Conservation (phyloP, 2,797 vertebrate genomes). For the Labeo calbasu region DNA sequence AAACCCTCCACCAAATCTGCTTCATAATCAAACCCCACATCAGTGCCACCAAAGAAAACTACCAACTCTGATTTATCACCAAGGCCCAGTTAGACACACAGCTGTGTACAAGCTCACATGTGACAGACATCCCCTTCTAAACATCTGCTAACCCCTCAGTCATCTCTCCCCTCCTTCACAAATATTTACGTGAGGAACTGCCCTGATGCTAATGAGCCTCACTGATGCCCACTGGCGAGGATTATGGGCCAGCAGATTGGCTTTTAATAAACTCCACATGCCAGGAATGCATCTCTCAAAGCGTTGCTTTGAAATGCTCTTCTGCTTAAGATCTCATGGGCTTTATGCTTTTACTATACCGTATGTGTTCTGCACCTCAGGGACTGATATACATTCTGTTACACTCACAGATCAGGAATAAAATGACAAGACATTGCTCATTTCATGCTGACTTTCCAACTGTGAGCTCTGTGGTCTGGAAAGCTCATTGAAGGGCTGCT, state of each 20-base stretch:
- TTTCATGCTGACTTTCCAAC: conserved; percentile 64
- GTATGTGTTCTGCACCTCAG: conserved; percentile 24
- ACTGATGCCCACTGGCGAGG: conserved; percentile 56
- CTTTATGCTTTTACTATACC: conserved; percentile 14
- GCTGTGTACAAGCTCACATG: conserved; percentile 43
- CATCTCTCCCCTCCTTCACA: conserved; percentile 41
- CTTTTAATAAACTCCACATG: conserved; percentile 60
- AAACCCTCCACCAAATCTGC: conserved; percentile 11
- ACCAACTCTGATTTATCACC: neutral
- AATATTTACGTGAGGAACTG: conserved; percentile 54
- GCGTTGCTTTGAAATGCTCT: conserved; percentile 40
- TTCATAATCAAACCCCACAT: conserved; percentile 16
- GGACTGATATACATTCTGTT: conserved; percentile 41
- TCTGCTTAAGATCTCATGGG: conserved; percentile 22
- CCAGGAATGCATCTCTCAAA: conserved; percentile 51
- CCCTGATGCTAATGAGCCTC: conserved; percentile 52
- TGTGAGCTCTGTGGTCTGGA: conserved; percentile 55
- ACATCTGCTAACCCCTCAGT: conserved; percentile 51
- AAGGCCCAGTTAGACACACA: conserved; percentile 23
- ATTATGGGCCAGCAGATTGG: conserved; percentile 54
- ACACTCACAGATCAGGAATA: conserved; percentile 42
- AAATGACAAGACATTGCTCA: conserved; percentile 54
- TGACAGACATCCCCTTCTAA: conserved; percentile 50
- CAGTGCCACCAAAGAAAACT: neutral
- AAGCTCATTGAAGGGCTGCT: conserved; percentile 65